phyloP scores from a whole-genome alignment of 2,888 invertebrate genomes.

The Epiblema foenella region DNA sequence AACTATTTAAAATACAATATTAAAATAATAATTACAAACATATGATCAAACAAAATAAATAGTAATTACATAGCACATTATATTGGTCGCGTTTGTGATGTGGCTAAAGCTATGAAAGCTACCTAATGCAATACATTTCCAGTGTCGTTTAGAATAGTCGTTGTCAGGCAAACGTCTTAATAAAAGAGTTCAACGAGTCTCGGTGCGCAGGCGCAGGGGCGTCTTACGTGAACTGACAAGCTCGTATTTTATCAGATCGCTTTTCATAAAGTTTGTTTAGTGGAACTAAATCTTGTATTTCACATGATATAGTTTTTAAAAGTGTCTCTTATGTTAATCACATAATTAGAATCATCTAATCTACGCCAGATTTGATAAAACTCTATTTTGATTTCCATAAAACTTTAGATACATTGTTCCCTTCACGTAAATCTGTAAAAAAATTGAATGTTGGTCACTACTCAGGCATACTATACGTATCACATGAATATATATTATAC shows the following conservation, averaged over 20 bases:
- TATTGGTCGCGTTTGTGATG: slow-evolving; percentile 4
- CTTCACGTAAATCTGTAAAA: background rate
- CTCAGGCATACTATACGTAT: background rate
- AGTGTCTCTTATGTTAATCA: background rate
- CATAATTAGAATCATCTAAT: too few relatives aligned
- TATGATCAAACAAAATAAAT: too few relatives aligned
- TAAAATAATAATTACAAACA: too few relatives aligned
- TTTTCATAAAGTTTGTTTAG: too few relatives aligned
- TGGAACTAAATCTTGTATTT: background rate
- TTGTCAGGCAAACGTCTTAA: slow-evolving; percentile 50
- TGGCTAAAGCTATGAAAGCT: background rate
- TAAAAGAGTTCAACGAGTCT: slow-evolving; percentile 75
- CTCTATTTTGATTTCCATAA: background rate
- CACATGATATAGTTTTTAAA: background rate
- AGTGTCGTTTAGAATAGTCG: slow-evolving; percentile 17
- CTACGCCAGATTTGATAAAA: too few relatives aligned
- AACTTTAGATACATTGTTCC: background rate
- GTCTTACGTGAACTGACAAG: slow-evolving; percentile 14
- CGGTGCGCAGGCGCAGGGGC: slow-evolving; percentile 1
- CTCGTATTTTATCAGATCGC: too few relatives aligned
- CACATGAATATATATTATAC: background rate
- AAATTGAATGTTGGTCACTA: background rate
- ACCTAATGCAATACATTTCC: background rate
- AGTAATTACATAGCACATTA: too few relatives aligned
- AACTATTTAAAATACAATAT: too few relatives aligned